Evolutionary conservation across 2,888 invertebrate species (phyloP).

Genomic region (Ectropis crepuscularia): DNA sequence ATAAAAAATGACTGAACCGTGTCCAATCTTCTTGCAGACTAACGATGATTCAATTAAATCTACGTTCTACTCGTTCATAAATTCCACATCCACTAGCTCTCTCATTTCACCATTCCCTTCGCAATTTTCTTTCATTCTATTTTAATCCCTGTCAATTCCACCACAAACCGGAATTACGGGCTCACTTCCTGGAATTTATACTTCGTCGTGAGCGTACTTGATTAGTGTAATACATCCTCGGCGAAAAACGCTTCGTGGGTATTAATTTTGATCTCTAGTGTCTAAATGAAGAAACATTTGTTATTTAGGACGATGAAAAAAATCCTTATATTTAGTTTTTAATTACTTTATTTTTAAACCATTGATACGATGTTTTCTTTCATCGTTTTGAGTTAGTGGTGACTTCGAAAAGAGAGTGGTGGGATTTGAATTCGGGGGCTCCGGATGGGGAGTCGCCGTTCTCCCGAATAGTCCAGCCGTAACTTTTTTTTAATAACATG

Average conservation of each 20-base stretch:
- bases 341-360: background rate
- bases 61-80: background rate
- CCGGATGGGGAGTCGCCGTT: no score
- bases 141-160: constrained; percentile 8
- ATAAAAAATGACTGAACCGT: no score
- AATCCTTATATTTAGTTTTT: background rate
- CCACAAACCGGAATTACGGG: constrained; percentile 8
- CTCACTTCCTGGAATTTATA: constrained; percentile 13
- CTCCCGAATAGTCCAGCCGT: no score
- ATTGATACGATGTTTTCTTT: no score
- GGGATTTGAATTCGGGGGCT: no score
- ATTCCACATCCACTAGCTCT: constrained; percentile 4
- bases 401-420: no score
- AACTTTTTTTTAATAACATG: no score
- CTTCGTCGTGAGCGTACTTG: constrained; percentile 9
- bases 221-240: constrained; percentile 16
- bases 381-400: no score
- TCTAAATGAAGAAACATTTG: background rate
- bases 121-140: background rate
- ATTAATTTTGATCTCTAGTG: background rate
- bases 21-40: no score
- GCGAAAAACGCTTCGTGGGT: constrained; percentile 1
- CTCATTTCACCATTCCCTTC: constrained; percentile 11
- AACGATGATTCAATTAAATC: no score
- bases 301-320: background rate